Evolutionary conservation across 2,113 vertebrate genomes (phyloP), one percentile per base, ranked within the genome.

Genomic region (Astatoreochromis straeleni): DNA sequence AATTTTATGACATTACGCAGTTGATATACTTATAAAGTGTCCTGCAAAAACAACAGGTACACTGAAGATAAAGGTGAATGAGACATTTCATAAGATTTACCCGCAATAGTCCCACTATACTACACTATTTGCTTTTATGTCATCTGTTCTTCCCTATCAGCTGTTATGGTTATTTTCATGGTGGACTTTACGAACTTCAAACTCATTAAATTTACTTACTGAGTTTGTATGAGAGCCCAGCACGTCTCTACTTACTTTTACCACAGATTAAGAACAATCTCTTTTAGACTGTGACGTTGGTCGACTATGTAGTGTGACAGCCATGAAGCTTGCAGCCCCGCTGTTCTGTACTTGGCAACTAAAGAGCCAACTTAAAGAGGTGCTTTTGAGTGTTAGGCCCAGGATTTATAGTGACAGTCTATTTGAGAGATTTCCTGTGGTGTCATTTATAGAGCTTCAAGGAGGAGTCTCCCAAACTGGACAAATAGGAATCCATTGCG

Each of bases 401-500:
- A 26, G 81, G 63, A 92, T 93, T 88, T 84, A 60, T 80, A 91
- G 83, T 82, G 92, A 94, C 94, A 92, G 90, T 83, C 87, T 92
- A 94, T 95, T 95, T 93, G 13, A 92, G 90, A 94, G 93, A 95
- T 95, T 96, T 93, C 85, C 81, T 78, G 79, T 80, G 82, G 88
- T 92, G 91, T 92, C 93, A 95, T 31, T 95, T 93, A 88, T 16
- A 65, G 68, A 65, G 84, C 31, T 54, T 89, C 51, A 68, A 60
- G 38, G 38, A 90, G 5, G 65, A 63, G 11, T 88, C 12, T 73
- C 11, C 35, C 13, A 5, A 81, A 29, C 78, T 79, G 24, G 29
- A 90, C 82, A 85, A 79, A 51, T 57, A 31, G 57, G n/a, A n/a
- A 47, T 47, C 24, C 12, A 40, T 40, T 29, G n/a, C 19, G 10